Evolutionary conservation across 2,113 vertebrate genomes (phyloP), one percentile per base, ranked within the genome.

Genomic region (Lophura nycthemera): DNA sequence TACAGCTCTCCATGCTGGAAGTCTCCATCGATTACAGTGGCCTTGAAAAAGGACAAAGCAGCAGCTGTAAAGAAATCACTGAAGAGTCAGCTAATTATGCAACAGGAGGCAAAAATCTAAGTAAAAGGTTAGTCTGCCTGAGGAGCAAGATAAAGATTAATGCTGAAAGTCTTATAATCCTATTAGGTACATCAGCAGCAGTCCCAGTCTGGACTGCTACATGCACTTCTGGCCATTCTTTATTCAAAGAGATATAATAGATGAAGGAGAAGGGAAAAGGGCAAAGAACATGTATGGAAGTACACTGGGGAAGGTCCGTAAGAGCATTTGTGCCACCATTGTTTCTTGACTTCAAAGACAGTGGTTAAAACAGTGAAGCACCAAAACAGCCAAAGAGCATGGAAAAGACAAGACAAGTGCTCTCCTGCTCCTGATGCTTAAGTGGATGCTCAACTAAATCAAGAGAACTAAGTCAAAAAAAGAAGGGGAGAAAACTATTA

Each of bases 81-180:
- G 34, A 92, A 60, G 69, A 95, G 83, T 88, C 65, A 14, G 83
- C 40, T 90, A 83, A 90, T 52, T 65, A 86, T 86, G 80, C 88
- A 96, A 88, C 32, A 88, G 65, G 73, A 95, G 80, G 80, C 83
- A 96, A 94, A 93, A 88, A 92, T 67, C 92, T 75, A 86, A 93
- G 88, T 67, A 86, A 92, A 93, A 96, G 93, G 83, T 94, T 88
- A 95, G 86, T 52, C 95, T 86, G 81, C 83, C 83, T 90, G n/a
- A 72, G 86, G 90, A 95, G 64, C 6, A 67, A 76, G 80, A 88
- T 90, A 65, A 81, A 80, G 88, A 96, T 94, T 95, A 90, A 83
- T 69, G 54, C 61, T 83, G 88, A 77, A 88, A 90, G 95, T 90
- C 88, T 88, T 64, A 56, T 93, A 96, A 95, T 94, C 93, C 96